Conservation (phyloP, 2,888 invertebrate species). For the Apeira syringaria region DNA sequence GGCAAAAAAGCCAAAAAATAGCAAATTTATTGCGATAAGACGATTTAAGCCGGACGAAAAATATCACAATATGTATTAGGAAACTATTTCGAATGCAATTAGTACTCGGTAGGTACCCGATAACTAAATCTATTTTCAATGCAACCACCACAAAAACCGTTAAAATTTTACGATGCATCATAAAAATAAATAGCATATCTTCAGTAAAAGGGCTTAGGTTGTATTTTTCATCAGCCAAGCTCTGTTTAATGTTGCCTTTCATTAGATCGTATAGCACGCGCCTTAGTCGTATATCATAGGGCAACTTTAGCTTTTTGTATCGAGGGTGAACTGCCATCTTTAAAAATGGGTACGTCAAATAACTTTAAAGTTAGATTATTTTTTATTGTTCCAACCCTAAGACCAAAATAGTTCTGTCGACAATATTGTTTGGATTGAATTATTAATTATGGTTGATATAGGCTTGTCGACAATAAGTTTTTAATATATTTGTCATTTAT, state of each 20-base stretch:
- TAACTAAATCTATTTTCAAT: slow-evolving; percentile 22
- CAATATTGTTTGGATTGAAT: slow-evolving; percentile 41
- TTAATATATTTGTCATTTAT: too few species aligned
- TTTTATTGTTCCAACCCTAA: slow-evolving; percentile 60
- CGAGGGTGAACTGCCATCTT: slow-evolving; percentile 50
- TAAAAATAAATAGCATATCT: slow-evolving; percentile 48
- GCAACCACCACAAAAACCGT: slow-evolving; percentile 32
- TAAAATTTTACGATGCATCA: slow-evolving; percentile 44
- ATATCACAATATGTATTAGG: too few species aligned
- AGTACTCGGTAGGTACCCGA: slow-evolving; percentile 11
- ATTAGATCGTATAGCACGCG: slow-evolving; percentile 63
- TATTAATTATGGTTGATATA: slow-evolving; percentile 25
- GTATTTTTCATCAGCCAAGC: slow-evolving; percentile 40
- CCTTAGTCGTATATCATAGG: slow-evolving; percentile 62
- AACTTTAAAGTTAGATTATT: slow-evolving; percentile 54
- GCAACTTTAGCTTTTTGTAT: not conserved
- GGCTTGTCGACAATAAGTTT: too few species aligned
- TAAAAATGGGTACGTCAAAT: slow-evolving; percentile 66
- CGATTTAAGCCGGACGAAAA: too few species aligned
- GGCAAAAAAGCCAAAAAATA: too few species aligned
- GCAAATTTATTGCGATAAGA: too few species aligned
- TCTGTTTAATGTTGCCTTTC: slow-evolving; percentile 62
- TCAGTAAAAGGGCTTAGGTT: slow-evolving; percentile 38
- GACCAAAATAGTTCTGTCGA: slow-evolving; percentile 68
- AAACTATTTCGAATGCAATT: slow-evolving; percentile 7